phyloP scores from a whole-genome alignment of 2,113 vertebrate species.

The Sisor rabdophorus region DNA sequence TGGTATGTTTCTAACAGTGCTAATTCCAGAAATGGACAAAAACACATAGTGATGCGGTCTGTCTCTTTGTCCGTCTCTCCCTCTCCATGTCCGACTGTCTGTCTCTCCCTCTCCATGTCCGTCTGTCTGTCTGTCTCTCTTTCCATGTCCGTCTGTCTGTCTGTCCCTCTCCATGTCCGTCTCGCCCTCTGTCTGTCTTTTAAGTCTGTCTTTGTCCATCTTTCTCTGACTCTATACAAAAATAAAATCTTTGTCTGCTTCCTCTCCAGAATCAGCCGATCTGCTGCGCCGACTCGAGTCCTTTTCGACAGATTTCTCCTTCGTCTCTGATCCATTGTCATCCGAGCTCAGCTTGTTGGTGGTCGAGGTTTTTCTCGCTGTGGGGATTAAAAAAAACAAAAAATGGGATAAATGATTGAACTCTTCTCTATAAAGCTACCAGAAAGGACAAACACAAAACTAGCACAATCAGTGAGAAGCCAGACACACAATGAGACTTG shows the following conservation, averaged over 20 bases:
- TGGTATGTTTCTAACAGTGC: constrained; percentile 34
- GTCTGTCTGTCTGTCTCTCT: too few relatives aligned
- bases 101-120: too few relatives aligned
- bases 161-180: not conserved
- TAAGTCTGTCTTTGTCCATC: too few relatives aligned
- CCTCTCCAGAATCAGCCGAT: constrained; percentile 78
- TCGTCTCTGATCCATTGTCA: constrained; percentile 61
- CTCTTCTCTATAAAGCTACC: too few relatives aligned
- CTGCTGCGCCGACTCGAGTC: constrained; percentile 68
- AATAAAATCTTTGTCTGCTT: constrained; percentile 83
- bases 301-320: constrained; percentile 64
- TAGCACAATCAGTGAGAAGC: not conserved
- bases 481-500: not conserved
- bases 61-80: not conserved
- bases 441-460: not conserved
- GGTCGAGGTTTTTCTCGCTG: constrained; percentile 56
- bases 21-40: constrained; percentile 36
- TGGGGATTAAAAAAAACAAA: not conserved
- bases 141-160: not conserved
- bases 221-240: constrained; percentile 68
- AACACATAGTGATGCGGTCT: constrained; percentile 24
- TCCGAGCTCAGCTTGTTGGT: constrained; percentile 65
- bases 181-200: not conserved
- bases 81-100: too few relatives aligned
- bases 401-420: not conserved